Percentiles rank a stretch among this genome's conserved stretches.
Evolutionary conservation across 2,113 vertebrate genomes (phyloP).

Genomic region (Pituophis catenifer): DNA sequence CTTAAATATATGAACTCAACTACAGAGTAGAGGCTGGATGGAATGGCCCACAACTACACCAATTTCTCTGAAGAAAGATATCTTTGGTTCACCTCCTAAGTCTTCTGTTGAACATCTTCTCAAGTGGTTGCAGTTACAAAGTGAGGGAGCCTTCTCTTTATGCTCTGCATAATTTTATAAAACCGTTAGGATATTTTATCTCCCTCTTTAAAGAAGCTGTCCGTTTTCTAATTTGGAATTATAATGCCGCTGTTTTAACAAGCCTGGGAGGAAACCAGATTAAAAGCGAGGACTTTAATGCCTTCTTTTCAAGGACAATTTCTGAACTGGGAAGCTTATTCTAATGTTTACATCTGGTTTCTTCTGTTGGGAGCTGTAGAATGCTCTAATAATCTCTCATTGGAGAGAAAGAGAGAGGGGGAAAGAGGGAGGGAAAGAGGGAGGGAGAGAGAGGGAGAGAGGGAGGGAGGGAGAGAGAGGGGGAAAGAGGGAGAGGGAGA

Average conservation of each 20-base stretch:
- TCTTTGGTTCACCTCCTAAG: not conserved
- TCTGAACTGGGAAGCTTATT: not conserved
- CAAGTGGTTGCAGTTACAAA: not conserved
- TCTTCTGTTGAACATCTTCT: not conserved
- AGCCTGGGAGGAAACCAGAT: not conserved
- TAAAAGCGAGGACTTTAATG: not conserved
- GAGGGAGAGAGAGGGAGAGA: too few relatives aligned
- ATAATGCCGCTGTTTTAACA: not conserved
- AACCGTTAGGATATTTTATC: not conserved
- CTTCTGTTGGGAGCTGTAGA: fast-evolving
- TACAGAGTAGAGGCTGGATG: not conserved
- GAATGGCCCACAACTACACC: not conserved
- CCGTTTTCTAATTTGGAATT: not conserved
- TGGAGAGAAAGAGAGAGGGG: not conserved
- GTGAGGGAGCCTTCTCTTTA: not conserved
- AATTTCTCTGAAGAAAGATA: not conserved
- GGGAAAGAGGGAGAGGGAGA: too few relatives aligned
- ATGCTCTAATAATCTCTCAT: not conserved
- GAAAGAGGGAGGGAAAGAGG: too few relatives aligned
- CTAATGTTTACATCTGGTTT: not conserved
- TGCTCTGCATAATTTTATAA: not conserved
- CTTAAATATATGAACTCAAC: not conserved
- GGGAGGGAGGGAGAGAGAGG: too few relatives aligned
- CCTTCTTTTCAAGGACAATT: not conserved
- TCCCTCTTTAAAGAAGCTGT: not conserved